phyloP scores from a whole-genome alignment of 1,140 invertebrate genomes.

The Megathymus violae region DNA sequence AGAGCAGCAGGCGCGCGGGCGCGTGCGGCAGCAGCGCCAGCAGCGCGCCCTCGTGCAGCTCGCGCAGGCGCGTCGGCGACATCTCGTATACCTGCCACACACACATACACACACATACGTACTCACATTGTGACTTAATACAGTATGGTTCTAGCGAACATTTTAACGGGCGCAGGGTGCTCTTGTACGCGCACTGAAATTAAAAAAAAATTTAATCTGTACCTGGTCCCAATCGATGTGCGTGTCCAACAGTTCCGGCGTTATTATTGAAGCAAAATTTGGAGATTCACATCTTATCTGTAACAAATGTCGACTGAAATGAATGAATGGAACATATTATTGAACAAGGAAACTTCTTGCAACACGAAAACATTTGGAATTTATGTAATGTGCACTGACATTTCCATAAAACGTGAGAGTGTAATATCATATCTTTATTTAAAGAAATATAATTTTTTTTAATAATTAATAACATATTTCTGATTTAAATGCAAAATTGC shows the following conservation, averaged over 20 bases:
- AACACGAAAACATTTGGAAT: no score
- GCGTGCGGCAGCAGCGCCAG: constrained; percentile 85
- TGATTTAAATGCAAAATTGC: no score
- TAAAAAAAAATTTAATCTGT: not conserved
- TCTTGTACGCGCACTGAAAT: not conserved
- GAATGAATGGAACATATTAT: no score
- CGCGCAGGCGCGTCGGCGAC: constrained; percentile 70
- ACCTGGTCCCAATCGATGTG: constrained; percentile 82
- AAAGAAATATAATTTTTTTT: no score
- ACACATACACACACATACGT: not conserved
- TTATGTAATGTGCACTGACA: no score
- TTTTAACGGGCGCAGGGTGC: no score
- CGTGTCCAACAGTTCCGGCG: constrained; percentile 65
- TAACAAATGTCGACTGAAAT: no score
- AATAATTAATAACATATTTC: no score
- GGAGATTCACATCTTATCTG: constrained; percentile 71
- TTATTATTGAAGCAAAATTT: constrained; percentile 68
- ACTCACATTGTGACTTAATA: not conserved
- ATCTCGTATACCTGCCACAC: constrained; percentile 68
- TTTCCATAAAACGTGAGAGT: no score
- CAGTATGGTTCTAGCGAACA: no score
- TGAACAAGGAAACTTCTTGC: no score
- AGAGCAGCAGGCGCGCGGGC: constrained; percentile 84
- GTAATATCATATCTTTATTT: no score
- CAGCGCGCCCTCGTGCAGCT: constrained; percentile 85